Conservation (phyloP, 2,888 invertebrate genomes). For the Caenorhabditis becei region DNA sequence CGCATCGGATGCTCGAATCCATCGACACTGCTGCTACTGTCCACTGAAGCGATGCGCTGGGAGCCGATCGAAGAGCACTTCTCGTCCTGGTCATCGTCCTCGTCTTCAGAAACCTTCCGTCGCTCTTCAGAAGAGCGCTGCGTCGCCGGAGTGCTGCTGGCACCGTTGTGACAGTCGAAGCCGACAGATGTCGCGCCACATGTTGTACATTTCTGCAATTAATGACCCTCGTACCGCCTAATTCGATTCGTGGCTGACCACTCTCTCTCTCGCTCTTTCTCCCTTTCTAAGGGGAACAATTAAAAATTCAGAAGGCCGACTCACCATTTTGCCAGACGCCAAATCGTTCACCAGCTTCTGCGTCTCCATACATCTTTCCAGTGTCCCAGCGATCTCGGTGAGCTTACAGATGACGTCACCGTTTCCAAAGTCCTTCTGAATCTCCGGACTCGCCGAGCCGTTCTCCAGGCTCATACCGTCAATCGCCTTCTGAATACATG, state of each 20-base stretch:
- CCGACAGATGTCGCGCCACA: slow-evolving; percentile 54
- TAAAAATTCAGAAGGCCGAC: slow-evolving; percentile 4
- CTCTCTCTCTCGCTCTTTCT: not conserved
- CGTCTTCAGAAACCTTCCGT: slow-evolving; percentile 32
- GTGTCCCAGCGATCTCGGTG: slow-evolving; percentile 27
- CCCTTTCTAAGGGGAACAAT: not conserved
- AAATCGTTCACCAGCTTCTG: slow-evolving; percentile 36
- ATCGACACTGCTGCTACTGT: slow-evolving; percentile 11
- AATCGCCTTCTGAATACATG: slow-evolving; percentile 31
- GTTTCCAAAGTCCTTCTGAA: not conserved
- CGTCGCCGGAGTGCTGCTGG: slow-evolving; percentile 23
- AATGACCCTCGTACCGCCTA: slow-evolving; percentile 4
- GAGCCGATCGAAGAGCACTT: slow-evolving; percentile 47
- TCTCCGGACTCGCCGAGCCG: slow-evolving; percentile 6
- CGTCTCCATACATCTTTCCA: slow-evolving; percentile 45
- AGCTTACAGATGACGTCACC: slow-evolving; percentile 32
- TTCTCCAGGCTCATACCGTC: slow-evolving; percentile 15
- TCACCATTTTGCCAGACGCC: slow-evolving; percentile 49
- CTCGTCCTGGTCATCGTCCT: slow-evolving; percentile 42
- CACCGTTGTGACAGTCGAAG: slow-evolving; percentile 42
- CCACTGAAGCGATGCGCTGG: slow-evolving; percentile 33
- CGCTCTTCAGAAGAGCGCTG: slow-evolving; percentile 50
- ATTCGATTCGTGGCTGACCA: slow-evolving; percentile 26
- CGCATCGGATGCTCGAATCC: slow-evolving; percentile 32
- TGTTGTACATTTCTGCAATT: slow-evolving; percentile 54